These are phyloP conservation scores for Periparus ater DNA, from an alignment of 2,797 vertebrate species.

Conservation along the genomic window DNA sequence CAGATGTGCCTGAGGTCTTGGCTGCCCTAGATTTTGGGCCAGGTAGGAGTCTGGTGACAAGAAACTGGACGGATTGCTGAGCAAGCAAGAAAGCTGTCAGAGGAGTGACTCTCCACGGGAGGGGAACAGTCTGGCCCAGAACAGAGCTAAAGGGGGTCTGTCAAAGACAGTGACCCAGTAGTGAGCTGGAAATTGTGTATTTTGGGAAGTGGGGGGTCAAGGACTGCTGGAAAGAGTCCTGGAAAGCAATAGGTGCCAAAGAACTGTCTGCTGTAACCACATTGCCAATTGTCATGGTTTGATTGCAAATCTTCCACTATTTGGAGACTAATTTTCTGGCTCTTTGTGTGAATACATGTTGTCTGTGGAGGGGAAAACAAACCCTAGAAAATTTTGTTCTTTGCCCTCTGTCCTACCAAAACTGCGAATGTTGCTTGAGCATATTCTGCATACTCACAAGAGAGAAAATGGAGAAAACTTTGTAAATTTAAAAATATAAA, in stretches of 20 bases:
- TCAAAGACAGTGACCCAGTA: background rate
- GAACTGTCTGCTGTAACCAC: background rate
- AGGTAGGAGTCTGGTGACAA: conserved; percentile 33
- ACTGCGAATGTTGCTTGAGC: background rate
- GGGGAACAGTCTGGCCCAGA: background rate
- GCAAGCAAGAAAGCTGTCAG: conserved; percentile 16
- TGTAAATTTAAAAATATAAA: no score
- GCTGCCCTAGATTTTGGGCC: conserved; percentile 25
- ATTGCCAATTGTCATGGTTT: background rate
- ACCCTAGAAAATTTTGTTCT: rapidly evolving
- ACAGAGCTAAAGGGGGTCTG: background rate
- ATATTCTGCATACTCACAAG: background rate
- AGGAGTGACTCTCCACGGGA: background rate
- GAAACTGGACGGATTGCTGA: conserved; percentile 20
- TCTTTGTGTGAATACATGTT: background rate
- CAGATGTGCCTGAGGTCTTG: background rate
- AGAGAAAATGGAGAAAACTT: background rate
- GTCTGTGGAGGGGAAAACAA: background rate
- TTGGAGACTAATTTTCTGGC: background rate
- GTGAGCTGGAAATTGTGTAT: background rate
- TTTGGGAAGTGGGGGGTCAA: background rate
- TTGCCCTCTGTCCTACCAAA: background rate
- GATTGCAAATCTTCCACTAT: background rate
- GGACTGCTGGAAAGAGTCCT: background rate
- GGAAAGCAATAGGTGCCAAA: background rate